Evolutionary conservation across 2,888 invertebrate species (phyloP).

Genomic region (Thymelicus lineola): DNA sequence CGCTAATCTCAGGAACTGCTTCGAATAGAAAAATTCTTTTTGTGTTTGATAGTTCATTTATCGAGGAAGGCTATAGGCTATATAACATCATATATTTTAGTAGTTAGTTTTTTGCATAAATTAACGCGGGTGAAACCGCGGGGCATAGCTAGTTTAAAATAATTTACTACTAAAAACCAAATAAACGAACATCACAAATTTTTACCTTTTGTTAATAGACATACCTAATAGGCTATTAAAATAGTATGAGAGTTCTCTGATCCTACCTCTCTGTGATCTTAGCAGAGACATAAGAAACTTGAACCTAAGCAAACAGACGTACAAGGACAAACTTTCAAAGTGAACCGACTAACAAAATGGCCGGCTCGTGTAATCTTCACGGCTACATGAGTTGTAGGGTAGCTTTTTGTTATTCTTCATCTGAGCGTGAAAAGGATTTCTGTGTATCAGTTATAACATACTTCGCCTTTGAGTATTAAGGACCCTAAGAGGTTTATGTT

Average conservation of each 20-base stretch:
- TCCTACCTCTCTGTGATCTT: constrained; percentile 12
- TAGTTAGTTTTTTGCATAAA: no score
- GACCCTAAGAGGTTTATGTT: constrained; percentile 2
- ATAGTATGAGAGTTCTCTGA: neutral
- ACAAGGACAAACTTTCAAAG: constrained; percentile 38
- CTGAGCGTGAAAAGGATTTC: constrained; percentile 22
- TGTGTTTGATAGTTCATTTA: no score
- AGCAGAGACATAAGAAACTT: constrained; percentile 34
- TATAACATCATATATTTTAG: no score
- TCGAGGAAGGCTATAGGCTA: no score
- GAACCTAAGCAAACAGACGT: constrained; percentile 39
- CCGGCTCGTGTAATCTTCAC: constrained; percentile 23
- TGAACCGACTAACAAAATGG: constrained; percentile 39
- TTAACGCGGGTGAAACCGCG: no score
- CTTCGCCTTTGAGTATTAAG: constrained; percentile 12
- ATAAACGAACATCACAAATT: no score
- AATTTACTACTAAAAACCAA: no score
- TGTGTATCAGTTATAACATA: constrained; percentile 8
- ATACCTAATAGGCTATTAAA: constrained; percentile 16
- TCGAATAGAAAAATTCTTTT: no score
- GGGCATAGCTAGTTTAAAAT: no score
- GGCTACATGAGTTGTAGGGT: constrained; percentile 13
- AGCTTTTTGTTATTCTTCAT: constrained; percentile 28
- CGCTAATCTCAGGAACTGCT: no score
- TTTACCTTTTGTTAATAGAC: neutral